Conservation (phyloP, 2,113 vertebrate species). For the Sterrhoptilus dennistouni region DNA sequence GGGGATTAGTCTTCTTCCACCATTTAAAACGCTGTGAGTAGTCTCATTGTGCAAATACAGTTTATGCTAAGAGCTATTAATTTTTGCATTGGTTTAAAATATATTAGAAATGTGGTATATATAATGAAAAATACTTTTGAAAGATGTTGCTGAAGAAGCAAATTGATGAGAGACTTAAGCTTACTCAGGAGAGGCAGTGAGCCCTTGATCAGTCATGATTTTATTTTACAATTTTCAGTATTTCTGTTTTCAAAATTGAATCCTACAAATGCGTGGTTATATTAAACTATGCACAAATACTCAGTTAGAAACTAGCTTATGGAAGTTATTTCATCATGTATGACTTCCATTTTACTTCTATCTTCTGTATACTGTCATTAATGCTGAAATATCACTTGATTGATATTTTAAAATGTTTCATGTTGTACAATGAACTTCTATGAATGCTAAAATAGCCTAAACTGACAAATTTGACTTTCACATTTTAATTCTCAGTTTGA, state of each 20-base stretch:
- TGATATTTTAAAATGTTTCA: not conserved
- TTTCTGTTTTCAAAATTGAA: not conserved
- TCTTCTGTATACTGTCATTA: not conserved
- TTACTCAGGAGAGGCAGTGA: not conserved
- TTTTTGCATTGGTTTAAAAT: not conserved
- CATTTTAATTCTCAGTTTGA: not conserved
- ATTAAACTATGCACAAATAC: not conserved
- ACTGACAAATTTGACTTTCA: not conserved
- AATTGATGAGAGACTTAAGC: not conserved
- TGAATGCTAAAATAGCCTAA: not conserved
- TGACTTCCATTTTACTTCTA: not conserved
- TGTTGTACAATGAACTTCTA: not conserved
- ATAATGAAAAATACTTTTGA: not conserved
- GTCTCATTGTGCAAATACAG: not conserved
- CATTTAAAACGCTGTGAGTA: not conserved
- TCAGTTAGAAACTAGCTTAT: not conserved
- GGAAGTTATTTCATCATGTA: not conserved
- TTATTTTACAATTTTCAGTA: not conserved
- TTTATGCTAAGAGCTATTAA: not conserved
- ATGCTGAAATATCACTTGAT: not conserved
- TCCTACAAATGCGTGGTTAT: not conserved
- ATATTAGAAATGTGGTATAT: not conserved
- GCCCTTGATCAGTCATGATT: not conserved
- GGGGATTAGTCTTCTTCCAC: not conserved
- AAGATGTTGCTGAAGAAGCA: not conserved